Percentiles rank a stretch among this genome's conserved stretches.
phyloP scores from a whole-genome alignment of 2,797 vertebrate species.

The Labeo calbasu region DNA sequence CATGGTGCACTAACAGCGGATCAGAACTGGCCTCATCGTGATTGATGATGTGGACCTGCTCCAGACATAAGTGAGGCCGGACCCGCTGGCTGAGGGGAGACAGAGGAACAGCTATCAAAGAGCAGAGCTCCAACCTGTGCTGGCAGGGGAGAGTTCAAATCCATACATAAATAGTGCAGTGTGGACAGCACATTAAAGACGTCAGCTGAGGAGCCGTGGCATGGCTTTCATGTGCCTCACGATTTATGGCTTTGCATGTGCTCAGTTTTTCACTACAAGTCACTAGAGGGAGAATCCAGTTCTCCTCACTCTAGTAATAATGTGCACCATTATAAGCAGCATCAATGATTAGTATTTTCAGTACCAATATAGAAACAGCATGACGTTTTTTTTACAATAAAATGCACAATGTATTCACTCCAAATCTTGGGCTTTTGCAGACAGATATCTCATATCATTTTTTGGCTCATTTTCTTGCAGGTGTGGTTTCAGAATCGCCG shows the following conservation, averaged over 20 bases:
- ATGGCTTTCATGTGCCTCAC: conserved; percentile 74
- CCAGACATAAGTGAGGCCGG: conserved; percentile 33
- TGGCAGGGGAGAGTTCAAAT: conserved; percentile 62
- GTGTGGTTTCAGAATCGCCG: conserved; percentile 99
- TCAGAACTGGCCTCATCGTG: conserved; percentile 7
- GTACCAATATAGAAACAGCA: not conserved
- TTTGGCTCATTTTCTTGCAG: conserved; percentile 68
- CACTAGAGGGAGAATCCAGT: not conserved
- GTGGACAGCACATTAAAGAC: conserved; percentile 75
- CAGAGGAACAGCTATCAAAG: conserved; percentile 75
- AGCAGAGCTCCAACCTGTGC: conserved; percentile 67
- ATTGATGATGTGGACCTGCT: conserved; percentile 41
- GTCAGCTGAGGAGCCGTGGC: conserved; percentile 70
- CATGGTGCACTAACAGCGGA: conserved; percentile 9
- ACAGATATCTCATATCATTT: not conserved
- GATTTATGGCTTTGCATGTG: conserved; percentile 71
- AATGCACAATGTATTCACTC: not conserved
- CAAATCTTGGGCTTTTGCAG: conserved; percentile 26
- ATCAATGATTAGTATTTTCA: not conserved
- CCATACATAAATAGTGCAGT: conserved; percentile 73
- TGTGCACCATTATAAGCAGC: not conserved
- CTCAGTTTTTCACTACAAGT: conserved; percentile 51
- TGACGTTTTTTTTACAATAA: not conserved
- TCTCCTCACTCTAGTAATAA: not conserved
- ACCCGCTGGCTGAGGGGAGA: conserved; percentile 52